A percentile compares a stretch with the other conserved stretches of the same genome.
Conservation (phyloP, 2,888 invertebrate genomes). For the Flabesymbios commensalis region DNA sequence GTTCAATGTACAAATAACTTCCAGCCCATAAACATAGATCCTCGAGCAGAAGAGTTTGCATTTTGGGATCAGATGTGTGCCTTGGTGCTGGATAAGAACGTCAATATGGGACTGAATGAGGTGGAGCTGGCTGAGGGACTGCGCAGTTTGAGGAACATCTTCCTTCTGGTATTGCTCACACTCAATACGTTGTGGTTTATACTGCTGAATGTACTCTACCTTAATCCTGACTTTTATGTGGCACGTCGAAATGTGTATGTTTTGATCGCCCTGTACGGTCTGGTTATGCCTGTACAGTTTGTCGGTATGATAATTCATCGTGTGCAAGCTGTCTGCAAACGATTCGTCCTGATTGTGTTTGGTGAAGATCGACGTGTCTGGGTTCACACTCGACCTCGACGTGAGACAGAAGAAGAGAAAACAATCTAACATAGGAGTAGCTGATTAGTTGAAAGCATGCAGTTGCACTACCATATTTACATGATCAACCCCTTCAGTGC, state of each 20-base stretch:
- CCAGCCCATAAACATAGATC: slow-evolving; percentile 21
- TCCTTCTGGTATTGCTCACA: slow-evolving; percentile 26
- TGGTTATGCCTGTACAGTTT: slow-evolving; percentile 37
- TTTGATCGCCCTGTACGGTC: slow-evolving; percentile 36
- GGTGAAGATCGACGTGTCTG: slow-evolving; percentile 33
- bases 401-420: too few relatives aligned
- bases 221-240: slow-evolving; percentile 32
- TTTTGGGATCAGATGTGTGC: slow-evolving; percentile 38
- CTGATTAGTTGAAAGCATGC: too few relatives aligned
- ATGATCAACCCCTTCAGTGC: too few relatives aligned
- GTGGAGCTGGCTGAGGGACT: slow-evolving; percentile 32
- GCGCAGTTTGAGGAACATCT: slow-evolving; percentile 28
- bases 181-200: slow-evolving; percentile 36
- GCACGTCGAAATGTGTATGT: slow-evolving; percentile 39
- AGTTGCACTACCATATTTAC: too few relatives aligned
- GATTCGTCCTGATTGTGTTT: slow-evolving; percentile 31
- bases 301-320: slow-evolving; percentile 40
- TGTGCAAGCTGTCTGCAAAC: slow-evolving; percentile 28
- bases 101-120: slow-evolving; percentile 26
- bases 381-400: too few relatives aligned
- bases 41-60: slow-evolving; percentile 28
- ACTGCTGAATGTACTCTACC: slow-evolving; percentile 34
- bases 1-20: background rate
- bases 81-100: slow-evolving; percentile 29
- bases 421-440: too few relatives aligned